These are phyloP conservation scores for Lepetodrilus schrolli DNA, from an alignment of 2,888 invertebrate species.

Conservation along the genomic window DNA sequence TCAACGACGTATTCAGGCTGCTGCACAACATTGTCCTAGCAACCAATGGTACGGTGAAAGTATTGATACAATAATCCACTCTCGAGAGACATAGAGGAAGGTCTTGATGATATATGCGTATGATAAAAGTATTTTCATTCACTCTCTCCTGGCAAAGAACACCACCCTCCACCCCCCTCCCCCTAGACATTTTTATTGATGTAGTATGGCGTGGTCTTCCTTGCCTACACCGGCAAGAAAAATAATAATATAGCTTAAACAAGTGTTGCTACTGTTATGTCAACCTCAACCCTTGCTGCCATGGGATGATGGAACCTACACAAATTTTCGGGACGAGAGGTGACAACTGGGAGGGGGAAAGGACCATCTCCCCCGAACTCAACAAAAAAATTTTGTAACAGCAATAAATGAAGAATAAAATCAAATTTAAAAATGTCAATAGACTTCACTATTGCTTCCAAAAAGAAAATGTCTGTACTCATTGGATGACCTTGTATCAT, in stretches of 20 bases:
- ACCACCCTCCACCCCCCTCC: too few relatives aligned
- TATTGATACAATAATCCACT: slow-evolving; percentile 23
- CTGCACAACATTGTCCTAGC: too few relatives aligned
- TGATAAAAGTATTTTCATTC: slow-evolving; percentile 13
- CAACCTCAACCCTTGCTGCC: slow-evolving; percentile 2
- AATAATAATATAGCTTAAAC: slow-evolving; percentile 16
- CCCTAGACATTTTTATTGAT: slow-evolving; percentile 25
- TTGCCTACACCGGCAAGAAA: slow-evolving; percentile 20
- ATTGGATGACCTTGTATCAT: slow-evolving; percentile 29
- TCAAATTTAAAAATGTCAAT: slow-evolving; percentile 7
- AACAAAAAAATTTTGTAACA: slow-evolving; percentile 15
- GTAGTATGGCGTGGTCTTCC: slow-evolving; percentile 8
- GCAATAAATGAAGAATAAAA: slow-evolving; percentile 24
- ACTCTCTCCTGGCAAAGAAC: slow-evolving; percentile 1
- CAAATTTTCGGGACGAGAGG: not conserved
- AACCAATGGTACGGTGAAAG: slow-evolving; percentile 2
- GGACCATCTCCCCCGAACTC: not conserved
- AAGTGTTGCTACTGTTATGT: slow-evolving; percentile 12
- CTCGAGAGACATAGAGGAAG: not conserved
- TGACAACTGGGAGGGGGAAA: not conserved
- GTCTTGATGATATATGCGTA: not conserved
- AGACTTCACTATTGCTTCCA: slow-evolving; percentile 30
- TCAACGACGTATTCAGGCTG: too few relatives aligned
- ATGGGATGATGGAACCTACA: not conserved
- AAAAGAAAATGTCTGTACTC: slow-evolving; percentile 25